These are phyloP conservation scores for Diglossa cyanea DNA, from an alignment of 2,797 vertebrate species.

Conservation along the genomic window DNA sequence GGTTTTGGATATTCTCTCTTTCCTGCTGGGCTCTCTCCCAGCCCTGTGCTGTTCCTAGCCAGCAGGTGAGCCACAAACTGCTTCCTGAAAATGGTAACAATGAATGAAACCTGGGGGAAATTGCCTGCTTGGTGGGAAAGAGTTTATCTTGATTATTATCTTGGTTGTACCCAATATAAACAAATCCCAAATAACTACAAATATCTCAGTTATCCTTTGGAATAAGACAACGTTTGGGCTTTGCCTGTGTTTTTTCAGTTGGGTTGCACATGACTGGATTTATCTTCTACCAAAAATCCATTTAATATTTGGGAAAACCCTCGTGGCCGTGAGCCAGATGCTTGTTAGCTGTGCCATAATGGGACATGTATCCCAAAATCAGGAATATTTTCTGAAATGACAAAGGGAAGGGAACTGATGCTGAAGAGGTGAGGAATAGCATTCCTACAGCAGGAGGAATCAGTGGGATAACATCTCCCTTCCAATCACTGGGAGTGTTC, in stretches of 20 bases:
- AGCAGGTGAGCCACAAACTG: not conserved
- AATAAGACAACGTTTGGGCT: accelerated
- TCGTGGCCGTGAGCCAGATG: accelerated
- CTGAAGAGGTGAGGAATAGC: not conserved
- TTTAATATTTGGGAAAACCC: not conserved
- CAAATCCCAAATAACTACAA: not conserved
- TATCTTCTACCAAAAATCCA: not conserved
- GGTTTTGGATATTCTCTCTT: accelerated
- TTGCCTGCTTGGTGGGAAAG: not conserved
- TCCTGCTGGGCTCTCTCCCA: not conserved
- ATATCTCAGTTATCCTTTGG: accelerated
- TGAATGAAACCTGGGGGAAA: accelerated
- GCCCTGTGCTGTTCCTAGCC: accelerated
- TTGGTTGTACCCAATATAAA: not conserved
- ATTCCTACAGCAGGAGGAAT: accelerated
- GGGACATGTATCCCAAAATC: accelerated
- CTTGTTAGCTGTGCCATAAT: accelerated
- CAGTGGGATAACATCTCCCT: not conserved
- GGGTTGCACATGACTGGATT: accelerated
- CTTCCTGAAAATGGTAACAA: accelerated
- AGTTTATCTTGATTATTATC: not conserved
- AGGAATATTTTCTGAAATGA: not conserved
- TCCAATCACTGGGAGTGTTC: accelerated
- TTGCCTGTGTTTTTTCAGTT: not conserved
- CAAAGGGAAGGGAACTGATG: accelerated